Conservation (phyloP, 2,113 vertebrate genomes). For the human region DNA sequence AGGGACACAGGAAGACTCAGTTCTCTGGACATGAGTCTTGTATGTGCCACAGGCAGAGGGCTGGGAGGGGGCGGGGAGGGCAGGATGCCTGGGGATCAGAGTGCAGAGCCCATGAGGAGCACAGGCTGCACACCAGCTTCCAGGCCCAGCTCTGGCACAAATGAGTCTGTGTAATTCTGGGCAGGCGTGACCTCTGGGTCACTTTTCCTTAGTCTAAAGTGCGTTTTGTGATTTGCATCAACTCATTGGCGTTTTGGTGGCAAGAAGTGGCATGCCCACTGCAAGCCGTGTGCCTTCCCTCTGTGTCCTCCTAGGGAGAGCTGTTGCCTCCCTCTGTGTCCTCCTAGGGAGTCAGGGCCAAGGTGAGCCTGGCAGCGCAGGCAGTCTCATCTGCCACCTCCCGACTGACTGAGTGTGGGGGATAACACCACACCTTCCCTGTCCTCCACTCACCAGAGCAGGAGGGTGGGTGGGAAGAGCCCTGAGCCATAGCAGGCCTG, state of each 20-base stretch:
- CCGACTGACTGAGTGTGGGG: neutral
- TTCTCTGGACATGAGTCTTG: neutral
- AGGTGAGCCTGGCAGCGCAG: neutral
- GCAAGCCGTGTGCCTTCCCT: neutral
- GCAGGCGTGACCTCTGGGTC: neutral
- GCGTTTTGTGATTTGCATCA: too few relatives aligned
- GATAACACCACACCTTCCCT: neutral
- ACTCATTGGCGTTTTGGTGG: neutral
- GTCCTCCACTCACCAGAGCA: neutral
- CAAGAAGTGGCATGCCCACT: rapidly evolving
- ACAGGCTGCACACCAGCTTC: neutral
- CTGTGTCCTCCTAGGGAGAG: neutral
- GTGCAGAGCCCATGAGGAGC: neutral
- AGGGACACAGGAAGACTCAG: neutral
- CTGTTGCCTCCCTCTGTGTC: neutral
- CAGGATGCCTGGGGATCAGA: neutral
- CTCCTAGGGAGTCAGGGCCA: neutral
- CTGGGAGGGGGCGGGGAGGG: neutral
- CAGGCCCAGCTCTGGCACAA: neutral
- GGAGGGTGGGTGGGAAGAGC: neutral
- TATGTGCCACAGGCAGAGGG: neutral
- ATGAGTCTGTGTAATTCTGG: neutral
- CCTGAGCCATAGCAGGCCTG: neutral
- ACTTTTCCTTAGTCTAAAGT: neutral
- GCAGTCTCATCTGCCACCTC: neutral